phyloP scores from a whole-genome alignment of 1,140 invertebrate species.

The Goniozus legneri region DNA sequence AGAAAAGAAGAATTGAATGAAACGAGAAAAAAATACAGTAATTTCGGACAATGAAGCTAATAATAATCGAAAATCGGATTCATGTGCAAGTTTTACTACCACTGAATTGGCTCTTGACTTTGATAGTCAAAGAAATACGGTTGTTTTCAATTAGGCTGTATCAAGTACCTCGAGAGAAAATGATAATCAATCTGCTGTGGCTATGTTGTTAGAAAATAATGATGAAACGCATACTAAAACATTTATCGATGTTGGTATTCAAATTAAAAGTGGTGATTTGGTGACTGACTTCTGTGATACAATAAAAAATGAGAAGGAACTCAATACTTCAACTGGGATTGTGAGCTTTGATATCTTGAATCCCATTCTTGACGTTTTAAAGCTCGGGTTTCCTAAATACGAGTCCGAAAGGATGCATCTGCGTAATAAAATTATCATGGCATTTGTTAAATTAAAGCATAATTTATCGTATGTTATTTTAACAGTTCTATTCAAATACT shows the following conservation, averaged over 20 bases:
- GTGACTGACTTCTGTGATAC: background rate
- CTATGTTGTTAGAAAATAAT: background rate
- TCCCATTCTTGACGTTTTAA: background rate
- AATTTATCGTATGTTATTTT: slow-evolving; percentile 7
- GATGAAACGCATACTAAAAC: background rate
- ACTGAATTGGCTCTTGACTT: no score
- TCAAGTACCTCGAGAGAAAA: background rate
- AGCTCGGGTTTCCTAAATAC: background rate
- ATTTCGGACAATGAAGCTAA: no score
- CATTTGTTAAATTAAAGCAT: slow-evolving; percentile 12
- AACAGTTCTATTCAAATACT: slow-evolving; percentile 1
- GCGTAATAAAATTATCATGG: slow-evolving; percentile 5
- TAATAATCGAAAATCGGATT: background rate
- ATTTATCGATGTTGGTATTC: background rate
- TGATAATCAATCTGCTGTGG: background rate
- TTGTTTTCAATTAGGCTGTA: no score
- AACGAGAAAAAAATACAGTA: no score
- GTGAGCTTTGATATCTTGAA: slow-evolving; percentile 5
- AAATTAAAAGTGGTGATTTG: slow-evolving; percentile 3
- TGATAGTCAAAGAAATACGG: no score
- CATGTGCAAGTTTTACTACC: no score
- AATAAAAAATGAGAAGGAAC: slow-evolving; percentile 3
- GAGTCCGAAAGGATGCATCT: slow-evolving; percentile 1
- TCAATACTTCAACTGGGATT: slow-evolving; percentile 8
- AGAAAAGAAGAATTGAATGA: no score